phyloP scores from a whole-genome alignment of 2,113 vertebrate species.

The Triplophysa dalaica region DNA sequence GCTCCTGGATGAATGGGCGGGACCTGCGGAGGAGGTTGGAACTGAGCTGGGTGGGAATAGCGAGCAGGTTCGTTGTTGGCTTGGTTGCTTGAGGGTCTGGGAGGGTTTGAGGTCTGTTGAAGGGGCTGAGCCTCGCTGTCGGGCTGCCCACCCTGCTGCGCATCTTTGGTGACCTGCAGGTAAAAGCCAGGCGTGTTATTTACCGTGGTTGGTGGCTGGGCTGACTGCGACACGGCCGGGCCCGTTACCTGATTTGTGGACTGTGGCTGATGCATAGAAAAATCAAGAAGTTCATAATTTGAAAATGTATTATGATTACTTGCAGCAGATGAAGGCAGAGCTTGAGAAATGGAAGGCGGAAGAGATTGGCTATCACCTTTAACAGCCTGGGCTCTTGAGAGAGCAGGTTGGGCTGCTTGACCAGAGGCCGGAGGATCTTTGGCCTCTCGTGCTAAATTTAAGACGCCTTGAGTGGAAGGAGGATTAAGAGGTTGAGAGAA shows the following conservation, averaged over 20 bases:
- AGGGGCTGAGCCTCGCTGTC: conserved; percentile 61
- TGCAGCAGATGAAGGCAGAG: conserved; percentile 55
- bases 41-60: conserved; percentile 55
- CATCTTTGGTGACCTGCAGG: conserved; percentile 90
- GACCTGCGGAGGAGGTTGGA: conserved; percentile 46
- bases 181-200: conserved; percentile 82
- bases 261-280: conserved; percentile 75
- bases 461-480: conserved; percentile 61
- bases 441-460: conserved; percentile 77
- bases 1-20: conserved; percentile 49
- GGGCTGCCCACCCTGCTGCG: conserved; percentile 67
- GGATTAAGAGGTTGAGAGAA: conserved; percentile 64
- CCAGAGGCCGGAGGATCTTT: conserved; percentile 63
- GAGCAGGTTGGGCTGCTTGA: conserved; percentile 61
- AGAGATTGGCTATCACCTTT: conserved; percentile 60
- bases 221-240: conserved; percentile 62
- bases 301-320: conserved; percentile 68
- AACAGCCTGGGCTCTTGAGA: conserved; percentile 63
- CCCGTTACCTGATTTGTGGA: conserved; percentile 64
- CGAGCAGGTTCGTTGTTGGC: conserved; percentile 5
- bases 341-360: conserved; percentile 62
- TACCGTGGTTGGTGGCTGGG: conserved; percentile 52
- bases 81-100: conserved; percentile 48
- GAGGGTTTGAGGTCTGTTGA: conserved; percentile 53
- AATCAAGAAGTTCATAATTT: conserved; percentile 83